Evolutionary conservation across 2,797 vertebrate genomes (phyloP), one percentile per base, ranked within the genome.

Genomic region (Pseudomugil gertrudae): DNA sequence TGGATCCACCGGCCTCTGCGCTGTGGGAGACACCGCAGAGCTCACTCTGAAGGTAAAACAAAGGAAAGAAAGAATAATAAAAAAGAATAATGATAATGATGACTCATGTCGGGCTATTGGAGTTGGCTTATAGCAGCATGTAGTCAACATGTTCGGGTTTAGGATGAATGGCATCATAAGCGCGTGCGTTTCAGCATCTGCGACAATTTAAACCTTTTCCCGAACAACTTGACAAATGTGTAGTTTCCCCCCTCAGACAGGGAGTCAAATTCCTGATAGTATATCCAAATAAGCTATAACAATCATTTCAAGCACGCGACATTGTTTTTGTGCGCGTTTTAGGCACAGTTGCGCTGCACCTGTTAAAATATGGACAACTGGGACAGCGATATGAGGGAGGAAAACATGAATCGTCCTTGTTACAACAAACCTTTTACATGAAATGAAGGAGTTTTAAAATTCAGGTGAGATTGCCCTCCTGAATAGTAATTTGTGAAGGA

Each of bases 31-130:
- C 69, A 27, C 74, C 62, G 78, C 78, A 57, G 68, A 80, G 65
- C 57, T 55, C 57, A 7, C 65, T 40, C 38, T 47, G 71, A 64
- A 88, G 89, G 90, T 89, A 83, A 74, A 60, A 21, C 24, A 11
- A 30, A 10, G 47, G 56, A 52, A 60, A 21, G 26, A 15, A 29
- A 11, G 47, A 59, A 52, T 8, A 0, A 14, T 5, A 26, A 15
- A 26, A 35, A 2, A 0, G 68, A 26, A 69, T 75, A 60, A 58
- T 29, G 59, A 51, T 72, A 64, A 54, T 69, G 69, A 67, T 80
- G 74, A 80, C 78, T 72, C 60, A 60, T 63, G 32, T 72, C 60
- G 29, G 63, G 59, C 35, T 66, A 57, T 47, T 56, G 43, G 35
- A 66, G 72, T 47, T 29, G 9, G 24, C 15, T 43, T n/a, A n/a